Conservation (phyloP, 2,113 vertebrate genomes). For the Felis catus region F.catus_Fca126_mat1.0 CM031419.1:62966501-62967000, state of each 20-base stretch:
- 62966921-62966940: not conserved
- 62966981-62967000: not conserved
- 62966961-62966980: not conserved
- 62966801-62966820: not conserved
- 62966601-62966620: not conserved
- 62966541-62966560: not conserved
- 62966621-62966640: not conserved
- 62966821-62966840: not conserved
- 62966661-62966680: not conserved
- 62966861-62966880: not conserved
- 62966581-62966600: not conserved
- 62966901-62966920: not conserved
- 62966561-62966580: not conserved
- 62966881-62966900: not conserved
- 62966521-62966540: not conserved
- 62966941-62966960: not conserved
- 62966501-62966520: not conserved
- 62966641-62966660: not conserved
- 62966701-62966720: not conserved
- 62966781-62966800: not conserved
- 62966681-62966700: not conserved
- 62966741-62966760: not conserved
- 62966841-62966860: not conserved
- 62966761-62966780: not conserved
- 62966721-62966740: not conserved